phyloP scores from a whole-genome alignment of 2,888 invertebrate genomes.

The Volucella inflata region DNA sequence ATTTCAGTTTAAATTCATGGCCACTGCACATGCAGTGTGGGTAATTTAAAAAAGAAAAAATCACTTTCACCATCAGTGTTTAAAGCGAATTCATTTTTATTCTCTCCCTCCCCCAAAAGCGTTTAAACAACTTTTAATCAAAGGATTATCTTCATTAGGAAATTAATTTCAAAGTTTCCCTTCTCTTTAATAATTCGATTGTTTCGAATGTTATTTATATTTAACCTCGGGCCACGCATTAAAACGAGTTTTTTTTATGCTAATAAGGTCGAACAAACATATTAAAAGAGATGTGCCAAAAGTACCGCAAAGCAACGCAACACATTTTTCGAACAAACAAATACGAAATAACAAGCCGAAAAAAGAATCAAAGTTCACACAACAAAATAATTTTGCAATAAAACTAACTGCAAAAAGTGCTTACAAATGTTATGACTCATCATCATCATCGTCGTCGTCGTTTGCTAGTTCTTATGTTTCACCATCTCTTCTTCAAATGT shows the following conservation, averaged over 20 bases:
- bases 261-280: conserved; percentile 14
- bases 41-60: too few species aligned
- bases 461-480: background rate
- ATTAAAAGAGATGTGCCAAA: background rate
- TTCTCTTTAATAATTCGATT: too few species aligned
- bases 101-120: too few species aligned
- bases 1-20: too few species aligned
- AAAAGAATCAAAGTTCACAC: conserved; percentile 31
- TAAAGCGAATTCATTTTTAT: too few species aligned
- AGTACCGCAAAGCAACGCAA: conserved; percentile 4
- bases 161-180: too few species aligned
- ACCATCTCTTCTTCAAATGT: background rate
- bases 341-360: background rate
- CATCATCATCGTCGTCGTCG: background rate
- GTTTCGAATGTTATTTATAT: background rate
- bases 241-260: background rate
- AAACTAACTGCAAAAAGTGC: conserved; percentile 5
- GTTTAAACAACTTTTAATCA: too few species aligned
- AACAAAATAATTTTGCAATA: conserved; percentile 12
- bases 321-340: background rate
- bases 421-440: conserved; percentile 20
- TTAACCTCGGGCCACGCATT: background rate
- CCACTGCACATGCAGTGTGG: too few species aligned
- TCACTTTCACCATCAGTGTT: too few species aligned
- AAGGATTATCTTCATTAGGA: too few species aligned